Evolutionary conservation across 2,113 vertebrate genomes (phyloP), one percentile per base, ranked within the genome.

Genomic region (Coryphaenoides rupestris): DNA sequence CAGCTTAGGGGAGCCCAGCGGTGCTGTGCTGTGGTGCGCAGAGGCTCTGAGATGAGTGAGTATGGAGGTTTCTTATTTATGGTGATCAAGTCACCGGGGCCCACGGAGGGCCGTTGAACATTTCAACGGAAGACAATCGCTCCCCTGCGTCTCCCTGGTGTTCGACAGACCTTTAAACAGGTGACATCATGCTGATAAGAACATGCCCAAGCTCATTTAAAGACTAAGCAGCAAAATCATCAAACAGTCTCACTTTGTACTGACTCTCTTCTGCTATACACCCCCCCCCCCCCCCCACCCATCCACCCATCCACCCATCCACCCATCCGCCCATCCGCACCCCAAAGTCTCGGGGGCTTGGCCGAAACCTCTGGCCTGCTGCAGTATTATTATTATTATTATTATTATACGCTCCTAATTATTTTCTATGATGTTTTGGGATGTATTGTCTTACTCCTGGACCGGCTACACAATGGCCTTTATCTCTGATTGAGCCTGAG

Each of bases 341-440:
- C 22, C 63, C 28, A 54, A 9, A 40, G 65, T 49, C 67, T 70
- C 61, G 62, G 33, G 56, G 60, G 17, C 47, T 50, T 50, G 7
- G 3, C 47, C 17, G 2, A 23, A 12, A 55, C 19, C 21, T 21
- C 54, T 52, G 66, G 65, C 63, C 66, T 52, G 6, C 82, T 76
- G 50, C 82, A 68, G n/a, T n/a, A 26, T 26, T 47, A 65, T 66
- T n/a, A n/a, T n/a, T n/a, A n/a, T n/a, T n/a, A n/a, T n/a, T n/a
- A 76, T 86, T 87, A 86, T 81, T 85, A 86, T 70, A 24, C 68
- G 24, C 63, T 75, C 75, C 74, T 84, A 84, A 83, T 81, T 86
- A 83, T 86, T 86, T 85, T 87, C 79, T 79, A 60, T 73, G 69
- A 85, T 80, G 78, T 74, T 40, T 70, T n/a, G n/a, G 77, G 74